Base-by-base conservation (phyloP, 2,888 invertebrate species). In the Synanthedon myopaeformis region DNA sequence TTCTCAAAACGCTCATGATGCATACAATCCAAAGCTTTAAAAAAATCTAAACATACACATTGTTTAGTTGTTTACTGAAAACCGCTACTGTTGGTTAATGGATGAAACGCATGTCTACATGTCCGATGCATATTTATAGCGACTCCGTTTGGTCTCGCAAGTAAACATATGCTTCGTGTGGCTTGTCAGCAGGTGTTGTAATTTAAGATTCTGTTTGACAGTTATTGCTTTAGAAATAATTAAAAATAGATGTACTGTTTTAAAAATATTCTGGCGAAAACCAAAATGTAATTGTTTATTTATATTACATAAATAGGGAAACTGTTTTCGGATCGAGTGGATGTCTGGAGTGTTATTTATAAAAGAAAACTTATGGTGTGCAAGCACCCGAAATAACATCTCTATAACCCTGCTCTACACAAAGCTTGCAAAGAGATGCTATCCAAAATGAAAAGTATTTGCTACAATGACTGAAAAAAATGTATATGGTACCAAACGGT, bases 51-150 rank as follows among this genome's bases (percentile, higher is more conserved):
- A 60, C 63, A 62, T 66, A 63, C 65, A 64, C 65, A 70, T 71
- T 70, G 67, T 73, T 69, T 70, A 71, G 70, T 71, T 70, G 67
- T 73, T 69, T 70, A 71, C 67, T 65, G 66, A 60, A 64, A 61
- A 66, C 65, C 63, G 74, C 76, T 76, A 75, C 76, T 75, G 70
- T 72, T 76, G 76, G 67, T 71, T 80, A 75, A 80, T 74, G 72
- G 73, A 77, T 76, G 71, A 72, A 67, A 66, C 69, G 68, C 63
- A 63, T 65, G 67, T 66, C 61, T 59, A 71, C 62, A 67, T 62
- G 64, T 64, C 62, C 63, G 66, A 64, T 70, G 74, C 70, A 76
- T 79, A 74, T 75, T 76, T 76, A 78, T 76, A 75, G 70, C 57
- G 60, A 59, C 52, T 60, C 64, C 57, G 56, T 63, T 63, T 59